Percentiles rank a stretch among this genome's conserved stretches.
Conservation (phyloP, 2,888 invertebrate species). For the Lepidonotus clava region DNA sequence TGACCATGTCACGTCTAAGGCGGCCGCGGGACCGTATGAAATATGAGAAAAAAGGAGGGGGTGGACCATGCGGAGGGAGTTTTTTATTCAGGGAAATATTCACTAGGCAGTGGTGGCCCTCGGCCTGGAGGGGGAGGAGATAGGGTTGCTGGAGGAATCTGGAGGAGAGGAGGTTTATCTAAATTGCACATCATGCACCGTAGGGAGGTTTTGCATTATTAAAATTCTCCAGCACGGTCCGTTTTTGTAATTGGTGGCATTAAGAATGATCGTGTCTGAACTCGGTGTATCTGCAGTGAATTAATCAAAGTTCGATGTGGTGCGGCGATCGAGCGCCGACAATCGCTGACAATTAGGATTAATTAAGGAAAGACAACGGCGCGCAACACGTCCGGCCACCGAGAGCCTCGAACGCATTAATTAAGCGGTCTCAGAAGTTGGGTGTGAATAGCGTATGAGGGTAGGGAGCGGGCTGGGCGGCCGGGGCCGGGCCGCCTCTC, state of each 20-base stretch:
- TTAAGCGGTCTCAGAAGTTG: conserved; percentile 35
- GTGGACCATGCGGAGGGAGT: not conserved
- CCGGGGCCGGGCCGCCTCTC: not conserved
- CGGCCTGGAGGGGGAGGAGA: conserved; percentile 1
- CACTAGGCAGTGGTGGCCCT: not conserved
- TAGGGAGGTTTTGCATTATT: conserved; percentile 44
- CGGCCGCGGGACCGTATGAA: not conserved
- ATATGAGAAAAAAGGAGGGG: not conserved
- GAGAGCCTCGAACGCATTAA: conserved; percentile 1
- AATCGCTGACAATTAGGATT: conserved; percentile 53
- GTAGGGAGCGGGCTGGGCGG: conserved; percentile 11
- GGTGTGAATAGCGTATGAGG: conserved; percentile 45
- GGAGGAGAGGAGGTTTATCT: conserved; percentile 13
- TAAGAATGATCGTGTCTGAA: conserved; percentile 46
- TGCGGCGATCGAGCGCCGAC: conserved; percentile 15
- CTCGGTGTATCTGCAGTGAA: conserved; percentile 49
- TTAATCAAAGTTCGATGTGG: conserved; percentile 51
- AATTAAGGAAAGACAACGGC: conserved; percentile 44
- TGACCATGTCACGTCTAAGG: conserved; percentile 31
- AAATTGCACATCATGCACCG: conserved; percentile 49
- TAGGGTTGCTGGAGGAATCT: conserved; percentile 13
- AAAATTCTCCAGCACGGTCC: conserved; percentile 4
- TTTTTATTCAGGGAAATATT: conserved; percentile 39
- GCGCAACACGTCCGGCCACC: conserved; percentile 24
- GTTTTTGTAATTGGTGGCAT: conserved; percentile 42